Evolutionary conservation across 2,113 vertebrate species (phyloP), one percentile per base, ranked within the genome.

Genomic region (Pachyramphus minor): DNA sequence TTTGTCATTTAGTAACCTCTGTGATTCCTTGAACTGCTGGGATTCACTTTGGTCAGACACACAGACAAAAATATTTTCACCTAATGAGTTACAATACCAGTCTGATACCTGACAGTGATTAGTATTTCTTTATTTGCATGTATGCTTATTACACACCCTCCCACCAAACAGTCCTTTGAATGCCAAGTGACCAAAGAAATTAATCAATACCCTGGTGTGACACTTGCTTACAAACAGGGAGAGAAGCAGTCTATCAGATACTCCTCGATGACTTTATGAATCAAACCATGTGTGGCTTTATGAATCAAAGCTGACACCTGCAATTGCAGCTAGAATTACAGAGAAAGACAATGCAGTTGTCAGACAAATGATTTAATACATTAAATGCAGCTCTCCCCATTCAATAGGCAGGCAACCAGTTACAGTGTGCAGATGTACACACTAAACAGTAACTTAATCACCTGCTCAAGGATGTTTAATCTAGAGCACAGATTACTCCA

Each of bases 221-320:
- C 76, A 33, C 72, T 63, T 66, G 17, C 35, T 66, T 7, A 74
- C 33, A 64, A 66, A 69, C 1, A 55, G 64, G 33, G 83, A 84
- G 27, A 78, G 74, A 58, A 80, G 63, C 55, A 81, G 47, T 60
- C 68, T 84, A 35, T 22, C 60, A 86, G 68, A 77, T 37, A 74
- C 53, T 24, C 59, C 59, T 71, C 59, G 30, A 22, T 25, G 23
- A 27, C 27, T 89, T 95, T 71, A 84, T 87, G 84, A 93, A 88
- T 93, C 87, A 85, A 97, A 64, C 31, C 58, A 79, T 6, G 37
- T 52, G 35, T 58, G n/a, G n/a, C 49, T 90, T 86, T 86, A 83
- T 44, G 73, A 89, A 93, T 95, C 60, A 75, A 92, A 93, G 37
- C 44, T 80, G 89, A 82, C 77, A 89, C 39, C 62, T 72, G 50